Base-by-base conservation (phyloP, 2,113 vertebrate genomes). In the Chamaetylas fuelleborni region DNA sequence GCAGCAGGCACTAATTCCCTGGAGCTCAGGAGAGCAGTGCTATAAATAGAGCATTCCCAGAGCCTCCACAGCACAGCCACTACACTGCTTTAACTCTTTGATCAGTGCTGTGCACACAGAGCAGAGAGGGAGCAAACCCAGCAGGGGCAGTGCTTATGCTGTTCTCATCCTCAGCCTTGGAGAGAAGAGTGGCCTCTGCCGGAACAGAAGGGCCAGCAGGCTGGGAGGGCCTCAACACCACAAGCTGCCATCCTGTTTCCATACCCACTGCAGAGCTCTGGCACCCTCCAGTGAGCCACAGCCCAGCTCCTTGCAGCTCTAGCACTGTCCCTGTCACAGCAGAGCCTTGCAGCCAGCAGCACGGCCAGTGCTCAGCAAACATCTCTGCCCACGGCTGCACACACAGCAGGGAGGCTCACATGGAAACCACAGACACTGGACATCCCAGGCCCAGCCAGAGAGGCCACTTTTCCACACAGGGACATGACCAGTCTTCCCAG, bases 281-380 rank as follows among this genome's bases (percentile, higher is more conserved):
- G 76, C 48, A 48, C 7, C 47, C 71, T 36, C 10, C n/a, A 3
- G 2, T 1, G 51, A 50, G 42, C 6, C 42, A 2, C 31, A 1
- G 5, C 36, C 33, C 13, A 1, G 2, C 48, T 12, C 7, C 53
- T 0, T 0, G 43, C 26, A 6, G 42, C 1, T 28, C 5, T n/a
- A 22, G 67, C 77, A 4, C 11, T 2, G 4, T 5, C 67, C 72
- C 16, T 3, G 45, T 3, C 24, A 14, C 2, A 5, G 78, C 42
- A 42, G 11, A 61, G 40, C 22, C 74, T 5, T 20, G 40, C 56
- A 20, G 33, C 7, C 70, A n/a, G 5, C 8, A 31, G 67, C 19
- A 28, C 20, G 15, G 50, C 9, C 40, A 2, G 57, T 3, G 2
- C 24, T 45, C 45, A 2, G 66, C 54, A 25, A 43, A 31, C 2